Evolutionary conservation across 2,888 invertebrate species (phyloP), one percentile per base, ranked within the genome.

Genomic region (Netelia melanura): DNA sequence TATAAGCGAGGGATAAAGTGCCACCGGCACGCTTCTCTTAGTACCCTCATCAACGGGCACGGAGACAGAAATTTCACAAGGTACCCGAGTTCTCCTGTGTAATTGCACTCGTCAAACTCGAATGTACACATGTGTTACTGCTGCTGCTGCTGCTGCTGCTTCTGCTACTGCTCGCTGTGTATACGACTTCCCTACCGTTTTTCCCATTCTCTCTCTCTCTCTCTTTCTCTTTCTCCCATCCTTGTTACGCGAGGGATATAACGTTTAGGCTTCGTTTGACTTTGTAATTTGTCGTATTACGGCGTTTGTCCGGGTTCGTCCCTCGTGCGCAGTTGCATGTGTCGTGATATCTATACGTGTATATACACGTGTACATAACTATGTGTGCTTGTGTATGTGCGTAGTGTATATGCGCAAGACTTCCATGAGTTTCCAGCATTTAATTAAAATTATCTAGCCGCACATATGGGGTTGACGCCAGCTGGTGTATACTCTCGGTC

Each of bases 261-360:
- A 86, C 85, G 83, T 84, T 87, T 85, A 86, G 85, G 84, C 85
- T 87, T 86, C 85, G 87, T 87, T 87, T 87, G 87, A 87, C 87
- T 87, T 87, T 87, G 70, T 87, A 86, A 87, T 87, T 87, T 83
- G 82, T 70, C 70, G 76, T 67, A 80, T 75, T 84, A 87, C 79
- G 72, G 80, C 62, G 54, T 38, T 38, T 72, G 44, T 80, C 58
- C 44, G 48, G 23, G 70, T 67, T 48, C n/a, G 64, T 52, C 48
- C 65, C 71, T n/a, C 43, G 6, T 62, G 54, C 14, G 5, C 44
- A 21, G 64, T 58, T 23, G 44, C 65, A 65, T 70, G 17, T 65
- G 62, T 79, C 23, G 21, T 21, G 10, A 58, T 75, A 43, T 56
- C 30, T 65, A 76, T 65, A 67, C 48, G 17, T 48, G 65, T 76